Base-by-base conservation (phyloP, 2,797 vertebrate genomes). In the Tarsius wallacei region DNA sequence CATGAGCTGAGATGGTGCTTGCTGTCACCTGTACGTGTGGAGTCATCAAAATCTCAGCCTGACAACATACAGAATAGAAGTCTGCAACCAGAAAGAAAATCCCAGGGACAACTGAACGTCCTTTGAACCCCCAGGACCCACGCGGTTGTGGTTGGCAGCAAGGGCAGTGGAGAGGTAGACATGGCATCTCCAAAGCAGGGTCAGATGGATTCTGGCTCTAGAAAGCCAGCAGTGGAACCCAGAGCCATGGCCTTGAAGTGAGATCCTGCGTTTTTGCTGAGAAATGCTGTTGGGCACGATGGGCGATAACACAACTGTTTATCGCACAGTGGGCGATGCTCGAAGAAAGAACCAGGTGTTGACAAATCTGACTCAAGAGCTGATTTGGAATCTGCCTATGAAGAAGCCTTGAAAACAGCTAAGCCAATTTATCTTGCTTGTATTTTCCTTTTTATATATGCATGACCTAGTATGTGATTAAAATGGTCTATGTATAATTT, bases 311-410 rank as follows among this genome's bases (percentile, higher is more conserved):
- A 21, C 76, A 28, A 36, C 59, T 16, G 73, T 51, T 19, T 28
- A 22, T 22, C 33, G 42, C 26, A 9, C 73, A n/a, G 1, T 10
- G n/a, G 17, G 0, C 6, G 2, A 14, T 31, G 15, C 17, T 53
- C 0, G 57, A 16, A 21, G 19, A 83, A 74, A 73, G 74, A 55
- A 64, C 59, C 64, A 76, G 15, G 6, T 3, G 8, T 14, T 70
- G 19, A 15, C 22, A n/a, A 64, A 74, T 61, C 9, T 15, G 11
- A 36, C 36, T 91, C 61, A 86, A 94, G 61, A 71, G 61, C 47
- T 94, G 22, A 85, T 26, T 36, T 73, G 28, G 36, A 93, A 83
- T 87, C 76, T 90, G 28, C 87, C 15, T 26, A 49, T 68, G 47
- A 89, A 76, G 53, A 76, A 81, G 42, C 5, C 13, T 22, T 53